phyloP scores from a whole-genome alignment of 2,888 invertebrate genomes.

The Aphodius granarius region DNA sequence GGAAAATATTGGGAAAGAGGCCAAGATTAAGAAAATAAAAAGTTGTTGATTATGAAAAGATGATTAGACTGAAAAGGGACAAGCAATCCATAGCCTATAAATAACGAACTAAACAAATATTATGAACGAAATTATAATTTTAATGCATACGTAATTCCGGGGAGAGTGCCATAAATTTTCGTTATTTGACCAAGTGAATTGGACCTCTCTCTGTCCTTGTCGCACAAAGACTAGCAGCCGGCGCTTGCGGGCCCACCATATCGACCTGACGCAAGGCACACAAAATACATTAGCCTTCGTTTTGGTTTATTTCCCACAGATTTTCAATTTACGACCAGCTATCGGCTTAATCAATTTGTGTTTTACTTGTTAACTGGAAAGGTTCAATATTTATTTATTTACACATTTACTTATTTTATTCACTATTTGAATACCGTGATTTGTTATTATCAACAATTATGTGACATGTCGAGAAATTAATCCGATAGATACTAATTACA shows the following conservation, averaged over 20 bases:
- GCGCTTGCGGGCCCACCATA: background rate
- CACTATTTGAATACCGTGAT: too few species aligned
- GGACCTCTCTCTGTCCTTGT: background rate
- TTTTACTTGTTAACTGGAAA: background rate
- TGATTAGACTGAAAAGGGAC: background rate
- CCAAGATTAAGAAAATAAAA: too few species aligned
- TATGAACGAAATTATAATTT: conserved; percentile 52
- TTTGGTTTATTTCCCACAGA: background rate
- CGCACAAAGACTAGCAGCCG: background rate
- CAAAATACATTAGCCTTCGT: background rate
- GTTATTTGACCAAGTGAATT: background rate
- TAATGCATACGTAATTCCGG: conserved; percentile 49
- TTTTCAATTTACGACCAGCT: background rate
- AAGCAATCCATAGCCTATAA: conserved; percentile 37
- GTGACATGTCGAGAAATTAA: too few species aligned
- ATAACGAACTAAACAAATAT: conserved; percentile 53
- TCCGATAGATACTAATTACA: too few species aligned
- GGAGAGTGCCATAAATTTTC: background rate
- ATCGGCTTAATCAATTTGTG: background rate
- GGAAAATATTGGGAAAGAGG: too few species aligned
- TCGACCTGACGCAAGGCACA: background rate
- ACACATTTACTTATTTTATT: too few species aligned
- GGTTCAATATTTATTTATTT: too few species aligned
- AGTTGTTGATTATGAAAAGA: too few species aligned
- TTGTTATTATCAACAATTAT: too few species aligned